Conservation (phyloP, 2,797 vertebrate species). For the Sebastiscus tertius region DNA sequence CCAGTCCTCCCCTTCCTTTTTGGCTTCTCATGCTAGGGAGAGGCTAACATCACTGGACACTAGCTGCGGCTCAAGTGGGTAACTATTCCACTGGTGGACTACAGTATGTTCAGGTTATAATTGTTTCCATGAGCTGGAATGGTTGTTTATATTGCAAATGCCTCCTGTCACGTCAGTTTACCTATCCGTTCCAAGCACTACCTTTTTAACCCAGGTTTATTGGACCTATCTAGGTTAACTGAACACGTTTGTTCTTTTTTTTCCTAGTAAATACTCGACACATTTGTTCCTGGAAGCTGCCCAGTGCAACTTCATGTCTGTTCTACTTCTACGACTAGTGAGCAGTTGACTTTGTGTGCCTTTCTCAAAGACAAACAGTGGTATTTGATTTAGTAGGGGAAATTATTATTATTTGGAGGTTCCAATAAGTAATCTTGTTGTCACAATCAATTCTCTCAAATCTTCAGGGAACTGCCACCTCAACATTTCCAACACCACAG, state of each 20-base stretch:
- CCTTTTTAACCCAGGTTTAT: constrained; percentile 59
- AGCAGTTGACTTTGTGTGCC: constrained; percentile 3
- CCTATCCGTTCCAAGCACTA: constrained; percentile 44
- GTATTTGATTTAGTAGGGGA: constrained; percentile 13
- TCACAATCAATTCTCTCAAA: constrained; percentile 14
- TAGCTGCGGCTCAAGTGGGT: constrained; percentile 69
- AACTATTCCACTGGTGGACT: constrained; percentile 61
- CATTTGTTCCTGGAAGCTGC: constrained; percentile 59
- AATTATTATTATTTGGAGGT: constrained; percentile 10
- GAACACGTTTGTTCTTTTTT: constrained; percentile 50
- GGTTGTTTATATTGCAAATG: constrained; percentile 48
- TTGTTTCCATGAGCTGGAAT: constrained; percentile 62
- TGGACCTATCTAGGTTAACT: constrained; percentile 41
- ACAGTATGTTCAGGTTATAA: constrained; percentile 41
- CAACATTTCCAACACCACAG: constrained; percentile 13
- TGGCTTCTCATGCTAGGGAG: constrained; percentile 55
- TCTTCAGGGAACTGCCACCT: constrained; percentile 1
- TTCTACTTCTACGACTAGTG: constrained; percentile 14
- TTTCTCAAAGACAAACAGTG: constrained; percentile 15
- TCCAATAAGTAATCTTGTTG: constrained; percentile 22
- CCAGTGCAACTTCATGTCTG: constrained; percentile 19
- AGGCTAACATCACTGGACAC: constrained; percentile 75
- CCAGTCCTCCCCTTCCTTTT: constrained; percentile 70
- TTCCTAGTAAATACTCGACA: constrained; percentile 49
- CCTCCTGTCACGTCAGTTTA: constrained; percentile 61